phyloP scores from a whole-genome alignment of 2,888 invertebrate species.

The Conchocele bisecta region DNA sequence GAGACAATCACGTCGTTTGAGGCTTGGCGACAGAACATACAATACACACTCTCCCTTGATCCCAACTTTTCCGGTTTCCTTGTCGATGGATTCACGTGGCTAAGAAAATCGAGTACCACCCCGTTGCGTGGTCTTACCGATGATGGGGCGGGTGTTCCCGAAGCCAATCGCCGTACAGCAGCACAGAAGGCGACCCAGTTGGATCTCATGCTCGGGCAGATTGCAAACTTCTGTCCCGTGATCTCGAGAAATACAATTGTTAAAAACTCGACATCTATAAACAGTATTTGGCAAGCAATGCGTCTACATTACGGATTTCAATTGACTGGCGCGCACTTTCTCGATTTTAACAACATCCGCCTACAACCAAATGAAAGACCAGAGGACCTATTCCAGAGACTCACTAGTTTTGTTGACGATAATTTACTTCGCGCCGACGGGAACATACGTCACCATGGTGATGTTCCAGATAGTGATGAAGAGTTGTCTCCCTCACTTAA shows the following conservation, averaged over 20 bases:
- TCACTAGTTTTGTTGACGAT: slow-evolving; percentile 45
- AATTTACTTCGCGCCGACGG: slow-evolving; percentile 36
- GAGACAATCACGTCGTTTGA: slow-evolving; percentile 29
- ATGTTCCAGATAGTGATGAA: slow-evolving; percentile 18
- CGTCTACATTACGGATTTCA: slow-evolving; percentile 55
- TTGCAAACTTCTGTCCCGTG: slow-evolving; percentile 58
- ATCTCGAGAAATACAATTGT: slow-evolving; percentile 55
- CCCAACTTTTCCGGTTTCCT: slow-evolving; percentile 29
- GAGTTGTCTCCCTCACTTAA: slow-evolving; percentile 55
- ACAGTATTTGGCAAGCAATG: slow-evolving; percentile 50
- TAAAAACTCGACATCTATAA: slow-evolving; percentile 49
- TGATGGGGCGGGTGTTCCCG: slow-evolving; percentile 33
- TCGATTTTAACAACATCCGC: slow-evolving; percentile 41
- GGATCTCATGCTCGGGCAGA: slow-evolving; percentile 58
- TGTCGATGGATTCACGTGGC: slow-evolving; percentile 20
- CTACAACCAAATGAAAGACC: slow-evolving; percentile 45
- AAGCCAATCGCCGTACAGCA: slow-evolving; percentile 22
- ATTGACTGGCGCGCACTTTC: slow-evolving; percentile 46
- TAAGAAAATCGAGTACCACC: background rate
- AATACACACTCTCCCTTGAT: slow-evolving; percentile 26
- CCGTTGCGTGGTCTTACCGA: slow-evolving; percentile 12
- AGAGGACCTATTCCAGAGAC: slow-evolving; percentile 46
- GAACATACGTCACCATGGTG: slow-evolving; percentile 47
- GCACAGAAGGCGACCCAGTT: slow-evolving; percentile 44
- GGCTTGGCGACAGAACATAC: slow-evolving; percentile 40